These are phyloP conservation scores for Spilosoma lubricipeda DNA, from an alignment of 2,888 invertebrate species.

Conservation along the genomic window DNA sequence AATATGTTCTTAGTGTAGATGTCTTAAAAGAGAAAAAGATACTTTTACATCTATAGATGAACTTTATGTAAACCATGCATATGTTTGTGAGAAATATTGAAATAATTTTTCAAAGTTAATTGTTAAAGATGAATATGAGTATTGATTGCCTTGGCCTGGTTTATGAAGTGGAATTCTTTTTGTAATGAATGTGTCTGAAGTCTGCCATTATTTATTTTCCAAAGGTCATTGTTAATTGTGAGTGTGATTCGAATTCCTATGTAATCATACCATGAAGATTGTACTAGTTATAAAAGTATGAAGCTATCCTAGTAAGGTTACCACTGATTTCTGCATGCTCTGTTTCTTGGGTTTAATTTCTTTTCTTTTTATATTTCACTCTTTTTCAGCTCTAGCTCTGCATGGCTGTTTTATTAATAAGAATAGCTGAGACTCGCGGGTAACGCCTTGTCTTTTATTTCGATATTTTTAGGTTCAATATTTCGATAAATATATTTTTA, in stretches of 20 bases:
- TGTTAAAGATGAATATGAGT: constrained; percentile 22
- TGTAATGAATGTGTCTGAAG: constrained; percentile 2
- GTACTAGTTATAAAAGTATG: neutral
- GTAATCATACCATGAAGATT: neutral
- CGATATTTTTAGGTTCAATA: too few relatives aligned
- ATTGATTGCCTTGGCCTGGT: constrained; percentile 22
- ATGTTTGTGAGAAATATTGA: constrained; percentile 45
- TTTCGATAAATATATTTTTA: too few relatives aligned
- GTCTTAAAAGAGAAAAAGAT: neutral
- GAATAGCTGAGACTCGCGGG: too few relatives aligned
- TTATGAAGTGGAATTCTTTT: constrained; percentile 20
- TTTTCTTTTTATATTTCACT: too few relatives aligned
- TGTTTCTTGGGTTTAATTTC: neutral
- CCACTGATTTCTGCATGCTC: neutral
- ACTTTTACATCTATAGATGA: neutral
- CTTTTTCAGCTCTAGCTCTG: too few relatives aligned
- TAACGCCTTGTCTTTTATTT: too few relatives aligned
- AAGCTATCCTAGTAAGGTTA: neutral
- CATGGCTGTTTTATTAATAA: too few relatives aligned
- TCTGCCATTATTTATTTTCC: constrained; percentile 3
- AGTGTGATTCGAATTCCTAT: neutral
- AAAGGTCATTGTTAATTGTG: constrained; percentile 6
- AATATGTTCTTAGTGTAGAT: too few relatives aligned
- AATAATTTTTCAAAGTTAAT: constrained; percentile 36
- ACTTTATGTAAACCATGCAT: constrained; percentile 29